Evolutionary conservation across 2,797 vertebrate genomes (phyloP).

Genomic region (Dermochelys coriacea): DNA sequence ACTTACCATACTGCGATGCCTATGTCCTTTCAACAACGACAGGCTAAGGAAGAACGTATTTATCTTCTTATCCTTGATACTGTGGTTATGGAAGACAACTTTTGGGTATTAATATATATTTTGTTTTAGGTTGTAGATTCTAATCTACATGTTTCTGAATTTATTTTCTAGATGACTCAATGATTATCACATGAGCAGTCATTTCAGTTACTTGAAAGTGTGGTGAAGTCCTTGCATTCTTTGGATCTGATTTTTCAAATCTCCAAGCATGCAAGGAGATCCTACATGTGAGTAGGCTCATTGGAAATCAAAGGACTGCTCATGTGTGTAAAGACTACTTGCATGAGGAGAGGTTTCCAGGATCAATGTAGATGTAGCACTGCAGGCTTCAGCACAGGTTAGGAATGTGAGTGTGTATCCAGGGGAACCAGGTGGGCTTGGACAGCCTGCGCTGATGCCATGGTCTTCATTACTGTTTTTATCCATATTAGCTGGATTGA

Average conservation of each 20-base stretch:
- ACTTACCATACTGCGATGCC: neutral
- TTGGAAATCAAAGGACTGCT: neutral
- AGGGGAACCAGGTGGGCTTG: neutral
- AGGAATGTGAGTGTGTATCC: neutral
- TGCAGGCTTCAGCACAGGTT: neutral
- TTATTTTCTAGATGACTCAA: neutral
- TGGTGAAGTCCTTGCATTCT: neutral
- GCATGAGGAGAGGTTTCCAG: conserved; percentile 14
- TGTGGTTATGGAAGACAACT: conserved; percentile 26
- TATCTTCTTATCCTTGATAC: neutral
- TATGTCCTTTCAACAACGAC: conserved; percentile 13
- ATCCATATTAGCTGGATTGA: too few species aligned
- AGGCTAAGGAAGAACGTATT: conserved; percentile 22
- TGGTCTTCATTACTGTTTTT: neutral
- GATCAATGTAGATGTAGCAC: neutral
- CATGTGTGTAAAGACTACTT: neutral
- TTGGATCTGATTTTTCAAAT: neutral
- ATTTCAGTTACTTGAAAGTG: neutral
- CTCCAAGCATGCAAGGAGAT: neutral
- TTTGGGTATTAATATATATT: neutral
- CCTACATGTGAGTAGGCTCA: neutral
- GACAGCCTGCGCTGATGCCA: neutral
- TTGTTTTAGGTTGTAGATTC: conserved; percentile 19
- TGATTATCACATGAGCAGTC: neutral
- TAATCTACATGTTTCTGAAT: neutral